phyloP scores from a whole-genome alignment of 2,888 invertebrate genomes.

The Leptodirus hochenwartii region DNA sequence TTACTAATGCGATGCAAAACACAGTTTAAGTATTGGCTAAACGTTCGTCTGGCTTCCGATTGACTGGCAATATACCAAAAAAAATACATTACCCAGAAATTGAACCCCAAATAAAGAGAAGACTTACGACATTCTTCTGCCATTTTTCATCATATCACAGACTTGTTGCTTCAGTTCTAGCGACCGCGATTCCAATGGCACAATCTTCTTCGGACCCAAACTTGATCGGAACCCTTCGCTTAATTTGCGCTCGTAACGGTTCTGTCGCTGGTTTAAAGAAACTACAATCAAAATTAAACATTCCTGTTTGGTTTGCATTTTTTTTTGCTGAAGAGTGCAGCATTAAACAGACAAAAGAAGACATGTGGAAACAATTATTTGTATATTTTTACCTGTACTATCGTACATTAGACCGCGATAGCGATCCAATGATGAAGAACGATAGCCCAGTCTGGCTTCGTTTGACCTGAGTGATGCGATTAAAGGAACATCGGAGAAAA shows the following conservation, averaged over 20 bases:
- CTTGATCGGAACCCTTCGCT: conserved; percentile 23
- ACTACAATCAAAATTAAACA: conserved; percentile 3
- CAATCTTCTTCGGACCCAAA: conserved; percentile 23
- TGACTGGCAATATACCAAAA: conserved; percentile 26
- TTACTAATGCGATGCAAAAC: conserved; percentile 48
- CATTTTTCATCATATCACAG: conserved; percentile 37
- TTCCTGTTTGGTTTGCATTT: background rate
- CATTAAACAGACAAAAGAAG: background rate
- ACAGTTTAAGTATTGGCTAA: conserved; percentile 57
- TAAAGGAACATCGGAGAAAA: conserved; percentile 40
- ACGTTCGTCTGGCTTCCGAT: conserved; percentile 56
- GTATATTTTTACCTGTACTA: conserved; percentile 12
- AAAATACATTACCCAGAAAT: conserved; percentile 1
- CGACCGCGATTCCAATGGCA: conserved; percentile 22
- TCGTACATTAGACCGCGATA: conserved; percentile 19
- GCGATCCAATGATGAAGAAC: conserved; percentile 15
- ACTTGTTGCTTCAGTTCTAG: conserved; percentile 23
- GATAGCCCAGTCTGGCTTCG: conserved; percentile 15
- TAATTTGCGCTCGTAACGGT: conserved; percentile 26
- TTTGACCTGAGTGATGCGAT: conserved; percentile 12
- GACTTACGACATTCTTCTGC: conserved; percentile 47
- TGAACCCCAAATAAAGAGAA: conserved; percentile 5
- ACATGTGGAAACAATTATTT: conserved; percentile 2
- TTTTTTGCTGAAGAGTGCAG: background rate
- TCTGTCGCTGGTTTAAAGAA: conserved; percentile 18